phyloP scores from a whole-genome alignment of 2,888 invertebrate genomes.

The Synanthedon formicaeformis region DNA sequence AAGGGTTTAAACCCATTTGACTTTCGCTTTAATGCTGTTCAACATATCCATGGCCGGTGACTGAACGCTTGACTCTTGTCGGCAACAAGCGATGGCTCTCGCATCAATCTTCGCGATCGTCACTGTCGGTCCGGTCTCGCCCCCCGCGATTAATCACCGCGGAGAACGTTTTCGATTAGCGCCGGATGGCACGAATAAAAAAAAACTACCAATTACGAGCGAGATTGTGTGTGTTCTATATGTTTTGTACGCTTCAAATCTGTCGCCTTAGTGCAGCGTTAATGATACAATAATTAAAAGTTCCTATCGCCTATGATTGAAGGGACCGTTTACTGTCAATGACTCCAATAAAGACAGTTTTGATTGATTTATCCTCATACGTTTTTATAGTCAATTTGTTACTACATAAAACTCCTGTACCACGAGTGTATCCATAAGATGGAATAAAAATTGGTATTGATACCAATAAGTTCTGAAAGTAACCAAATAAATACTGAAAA shows the following conservation, averaged over 20 bases:
- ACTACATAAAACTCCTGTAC: no score
- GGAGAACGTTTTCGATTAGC: slow-evolving; percentile 61
- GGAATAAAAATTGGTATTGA: no score
- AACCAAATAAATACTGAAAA: no score
- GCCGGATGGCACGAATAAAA: slow-evolving; percentile 30
- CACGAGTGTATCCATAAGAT: no score
- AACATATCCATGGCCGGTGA: slow-evolving; percentile 9
- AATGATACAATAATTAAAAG: not conserved
- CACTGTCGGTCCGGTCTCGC: slow-evolving; percentile 47
- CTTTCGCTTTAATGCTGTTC: not conserved
- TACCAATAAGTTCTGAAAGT: no score
- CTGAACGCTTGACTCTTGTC: slow-evolving; percentile 29
- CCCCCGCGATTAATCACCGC: slow-evolving; percentile 57
- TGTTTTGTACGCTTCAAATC: slow-evolving; percentile 5
- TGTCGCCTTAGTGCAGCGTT: slow-evolving; percentile 1
- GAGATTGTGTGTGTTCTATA: slow-evolving; percentile 12
- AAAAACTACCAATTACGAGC: slow-evolving; percentile 48
- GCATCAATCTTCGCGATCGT: slow-evolving; percentile 59
- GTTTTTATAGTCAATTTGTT: no score
- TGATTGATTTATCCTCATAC: no score
- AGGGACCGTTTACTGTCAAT: no score
- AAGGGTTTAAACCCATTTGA: not conserved
- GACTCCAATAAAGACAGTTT: no score
- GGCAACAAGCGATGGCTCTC: slow-evolving; percentile 25
- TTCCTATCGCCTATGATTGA: no score